A percentile compares a stretch with the other conserved stretches of the same genome.
These are phyloP conservation scores for Alcis repandata DNA, from an alignment of 2,888 invertebrate species.

Conservation along the genomic window DNA sequence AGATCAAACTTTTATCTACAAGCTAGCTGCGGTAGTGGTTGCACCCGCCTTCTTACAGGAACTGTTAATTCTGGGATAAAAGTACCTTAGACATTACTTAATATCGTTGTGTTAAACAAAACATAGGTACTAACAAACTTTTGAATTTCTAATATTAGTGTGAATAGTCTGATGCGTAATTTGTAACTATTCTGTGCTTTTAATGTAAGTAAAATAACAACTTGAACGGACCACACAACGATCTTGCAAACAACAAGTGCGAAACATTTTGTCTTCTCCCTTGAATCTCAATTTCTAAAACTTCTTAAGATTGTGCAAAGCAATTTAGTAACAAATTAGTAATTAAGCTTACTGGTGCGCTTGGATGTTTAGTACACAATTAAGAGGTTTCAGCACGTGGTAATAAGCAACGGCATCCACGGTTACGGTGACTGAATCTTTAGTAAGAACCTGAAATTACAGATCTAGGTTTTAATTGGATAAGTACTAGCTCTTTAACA, in stretches of 20 bases:
- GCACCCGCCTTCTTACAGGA: too few relatives aligned
- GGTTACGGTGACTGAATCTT: conserved; percentile 96
- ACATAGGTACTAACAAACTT: too few relatives aligned
- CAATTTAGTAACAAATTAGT: background rate
- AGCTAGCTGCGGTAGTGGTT: too few relatives aligned
- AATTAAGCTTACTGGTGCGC: conserved; percentile 55
- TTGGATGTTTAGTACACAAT: conserved; percentile 85
- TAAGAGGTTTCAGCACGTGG: conserved; percentile 89
- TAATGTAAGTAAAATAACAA: too few relatives aligned
- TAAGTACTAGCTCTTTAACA: background rate
- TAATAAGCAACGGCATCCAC: conserved; percentile 95
- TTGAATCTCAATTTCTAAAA: background rate
- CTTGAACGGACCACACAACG: too few relatives aligned
- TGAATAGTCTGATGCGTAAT: too few relatives aligned
- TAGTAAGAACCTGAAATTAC: conserved; percentile 89
- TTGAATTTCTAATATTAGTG: too few relatives aligned
- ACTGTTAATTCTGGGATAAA: too few relatives aligned
- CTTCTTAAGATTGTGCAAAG: conserved; percentile 13
- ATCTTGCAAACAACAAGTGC: background rate
- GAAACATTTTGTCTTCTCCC: background rate
- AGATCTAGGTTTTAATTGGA: conserved; percentile 59
- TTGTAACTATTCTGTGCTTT: too few relatives aligned
- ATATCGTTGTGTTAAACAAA: too few relatives aligned
- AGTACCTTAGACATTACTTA: too few relatives aligned
- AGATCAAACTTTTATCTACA: too few relatives aligned